Evolutionary conservation across 2,888 invertebrate genomes (phyloP).

Genomic region (Drosophila mettleri): DNA sequence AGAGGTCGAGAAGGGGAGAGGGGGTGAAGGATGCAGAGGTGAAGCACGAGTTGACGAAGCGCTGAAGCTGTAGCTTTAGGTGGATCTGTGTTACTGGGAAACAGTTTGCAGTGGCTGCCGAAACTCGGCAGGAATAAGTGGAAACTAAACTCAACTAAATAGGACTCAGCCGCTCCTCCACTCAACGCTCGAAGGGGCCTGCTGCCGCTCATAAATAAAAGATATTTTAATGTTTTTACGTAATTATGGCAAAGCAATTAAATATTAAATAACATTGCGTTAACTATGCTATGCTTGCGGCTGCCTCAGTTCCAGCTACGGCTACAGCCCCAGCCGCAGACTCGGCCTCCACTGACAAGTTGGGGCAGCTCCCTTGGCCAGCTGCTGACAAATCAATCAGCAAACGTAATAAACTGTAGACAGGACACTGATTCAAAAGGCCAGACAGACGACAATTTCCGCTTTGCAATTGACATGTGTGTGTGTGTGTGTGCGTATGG

Average conservation of each 20-base stretch:
- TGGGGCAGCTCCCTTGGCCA: background rate
- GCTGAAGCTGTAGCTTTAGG: constrained; percentile 1
- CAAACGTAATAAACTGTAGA: constrained; percentile 70
- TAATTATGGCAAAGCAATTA: constrained; percentile 76
- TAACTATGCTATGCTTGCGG: constrained; percentile 65
- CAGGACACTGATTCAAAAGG: constrained; percentile 53
- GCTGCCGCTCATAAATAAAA: constrained; percentile 65
- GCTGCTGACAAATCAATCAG: constrained; percentile 72
- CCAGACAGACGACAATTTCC: constrained; percentile 77
- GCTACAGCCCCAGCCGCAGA: background rate
- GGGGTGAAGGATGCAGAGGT: background rate
- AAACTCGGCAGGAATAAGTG: constrained; percentile 70
- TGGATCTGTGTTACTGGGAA: background rate
- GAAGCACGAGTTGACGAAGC: background rate
- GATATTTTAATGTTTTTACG: constrained; percentile 79
- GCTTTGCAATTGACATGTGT: constrained; percentile 61
- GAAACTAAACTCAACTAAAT: constrained; percentile 48
- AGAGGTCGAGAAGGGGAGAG: constrained; percentile 3
- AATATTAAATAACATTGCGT: constrained; percentile 69
- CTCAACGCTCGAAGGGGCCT: constrained; percentile 22
- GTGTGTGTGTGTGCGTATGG: background rate
- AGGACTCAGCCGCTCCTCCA: constrained; percentile 28
- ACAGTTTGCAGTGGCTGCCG: constrained; percentile 35
- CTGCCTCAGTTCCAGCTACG: constrained; percentile 12
- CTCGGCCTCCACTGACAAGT: background rate